Percentiles rank a stretch among this genome's conserved stretches.
These are phyloP conservation scores for Anser cygnoides DNA, from an alignment of 2,113 vertebrate species.

Conservation along the genomic window DNA sequence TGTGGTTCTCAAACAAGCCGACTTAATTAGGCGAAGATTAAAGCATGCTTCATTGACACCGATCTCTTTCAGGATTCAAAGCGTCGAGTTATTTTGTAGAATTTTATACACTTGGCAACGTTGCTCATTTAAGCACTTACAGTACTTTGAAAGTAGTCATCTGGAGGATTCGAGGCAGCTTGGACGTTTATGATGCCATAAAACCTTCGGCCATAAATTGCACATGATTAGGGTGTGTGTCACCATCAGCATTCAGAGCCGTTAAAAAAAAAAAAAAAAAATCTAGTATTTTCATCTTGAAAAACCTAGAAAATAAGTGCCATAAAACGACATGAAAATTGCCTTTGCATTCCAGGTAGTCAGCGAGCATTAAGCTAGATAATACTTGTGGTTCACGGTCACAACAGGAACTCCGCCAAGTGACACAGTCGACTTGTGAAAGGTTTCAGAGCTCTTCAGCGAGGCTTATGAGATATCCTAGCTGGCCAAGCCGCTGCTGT, in stretches of 20 bases:
- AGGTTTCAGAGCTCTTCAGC: background rate
- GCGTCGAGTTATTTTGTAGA: background rate
- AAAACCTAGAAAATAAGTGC: background rate
- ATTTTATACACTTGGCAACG: background rate
- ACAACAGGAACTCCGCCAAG: background rate
- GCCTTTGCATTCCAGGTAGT: background rate
- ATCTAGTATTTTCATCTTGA: background rate
- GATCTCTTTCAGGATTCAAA: background rate
- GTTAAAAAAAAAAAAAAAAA: background rate
- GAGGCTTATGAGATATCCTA: background rate
- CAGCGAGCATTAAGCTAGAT: background rate
- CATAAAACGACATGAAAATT: background rate
- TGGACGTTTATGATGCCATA: background rate
- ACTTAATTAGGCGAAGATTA: slow-evolving; percentile 25
- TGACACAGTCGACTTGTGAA: background rate
- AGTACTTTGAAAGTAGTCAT: background rate
- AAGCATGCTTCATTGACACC: background rate
- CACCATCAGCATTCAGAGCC: background rate
- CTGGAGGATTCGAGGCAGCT: background rate
- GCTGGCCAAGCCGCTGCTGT: background rate
- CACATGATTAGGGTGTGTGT: background rate
- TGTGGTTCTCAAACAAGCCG: background rate
- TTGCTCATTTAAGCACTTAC: background rate
- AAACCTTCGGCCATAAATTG: background rate
- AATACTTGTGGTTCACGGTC: background rate